These are phyloP conservation scores for Melanotaenia duboulayi DNA, from an alignment of 2,113 vertebrate genomes.

Conservation along the genomic window DNA sequence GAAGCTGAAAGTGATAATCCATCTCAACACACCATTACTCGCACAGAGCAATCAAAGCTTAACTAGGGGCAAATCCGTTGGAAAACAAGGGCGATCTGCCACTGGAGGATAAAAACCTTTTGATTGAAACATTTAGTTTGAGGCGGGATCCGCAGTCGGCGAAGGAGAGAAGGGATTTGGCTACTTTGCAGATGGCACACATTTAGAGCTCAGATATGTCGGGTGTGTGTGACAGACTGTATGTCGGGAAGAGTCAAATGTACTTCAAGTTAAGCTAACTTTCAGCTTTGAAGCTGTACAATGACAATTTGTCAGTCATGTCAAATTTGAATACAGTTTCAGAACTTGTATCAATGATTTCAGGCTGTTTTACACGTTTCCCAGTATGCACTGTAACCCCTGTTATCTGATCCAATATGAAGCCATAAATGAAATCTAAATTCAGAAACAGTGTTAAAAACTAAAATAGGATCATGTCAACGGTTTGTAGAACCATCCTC, in stretches of 20 bases:
- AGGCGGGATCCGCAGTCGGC: conserved; percentile 46
- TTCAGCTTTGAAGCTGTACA: neutral
- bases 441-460: too few relatives aligned
- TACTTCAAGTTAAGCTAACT: neutral
- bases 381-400: too few relatives aligned
- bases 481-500: too few relatives aligned
- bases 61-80: conserved; percentile 65
- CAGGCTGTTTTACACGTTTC: too few relatives aligned
- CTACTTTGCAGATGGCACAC: conserved; percentile 29
- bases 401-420: too few relatives aligned
- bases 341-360: too few relatives aligned
- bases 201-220: conserved; percentile 17
- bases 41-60: conserved; percentile 69
- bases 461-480: too few relatives aligned
- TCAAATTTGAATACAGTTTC: too few relatives aligned
- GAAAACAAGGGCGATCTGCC: conserved; percentile 69
- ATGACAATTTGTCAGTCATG: too few relatives aligned
- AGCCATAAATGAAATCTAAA: too few relatives aligned
- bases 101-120: conserved; percentile 61
- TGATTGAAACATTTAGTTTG: conserved; percentile 74
- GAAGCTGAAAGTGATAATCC: conserved; percentile 48
- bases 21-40: conserved; percentile 50
- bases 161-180: conserved; percentile 35
- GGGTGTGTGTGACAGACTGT: neutral
- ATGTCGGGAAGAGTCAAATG: neutral